A percentile compares a stretch with the other conserved stretches of the same genome.
Evolutionary conservation across 2,888 invertebrate species (phyloP).

Genomic region (Patella caerulea): DNA sequence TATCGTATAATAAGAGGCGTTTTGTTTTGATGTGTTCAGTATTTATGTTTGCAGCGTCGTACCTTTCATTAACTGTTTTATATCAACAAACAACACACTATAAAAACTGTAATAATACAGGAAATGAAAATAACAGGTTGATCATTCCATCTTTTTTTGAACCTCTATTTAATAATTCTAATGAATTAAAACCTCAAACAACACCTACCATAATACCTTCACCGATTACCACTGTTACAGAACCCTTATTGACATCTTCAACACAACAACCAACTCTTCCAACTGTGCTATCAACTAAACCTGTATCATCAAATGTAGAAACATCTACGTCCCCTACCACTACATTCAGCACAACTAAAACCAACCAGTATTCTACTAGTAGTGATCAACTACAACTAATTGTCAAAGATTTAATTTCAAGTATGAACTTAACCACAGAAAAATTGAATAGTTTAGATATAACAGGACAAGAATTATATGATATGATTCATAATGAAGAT

Average conservation of each 20-base stretch:
- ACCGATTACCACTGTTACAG: neutral
- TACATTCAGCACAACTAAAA: neutral
- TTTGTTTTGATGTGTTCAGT: constrained; percentile 60
- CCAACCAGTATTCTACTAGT: neutral
- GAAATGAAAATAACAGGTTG: neutral
- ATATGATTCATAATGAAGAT: neutral
- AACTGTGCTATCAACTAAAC: constrained; percentile 2
- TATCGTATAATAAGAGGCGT: constrained; percentile 56
- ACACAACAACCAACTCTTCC: constrained; percentile 12
- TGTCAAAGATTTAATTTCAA: neutral
- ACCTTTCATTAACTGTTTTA: constrained; percentile 57
- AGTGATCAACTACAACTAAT: neutral
- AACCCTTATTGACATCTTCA: neutral
- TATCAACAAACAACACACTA: constrained; percentile 29
- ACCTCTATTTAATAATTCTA: neutral
- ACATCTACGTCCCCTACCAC: neutral
- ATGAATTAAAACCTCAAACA: neutral
- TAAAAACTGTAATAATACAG: neutral
- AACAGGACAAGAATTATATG: neutral
- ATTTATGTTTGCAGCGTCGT: constrained; percentile 59
- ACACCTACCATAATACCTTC: neutral
- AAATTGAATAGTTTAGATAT: neutral
- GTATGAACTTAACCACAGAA: neutral
- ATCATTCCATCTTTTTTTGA: neutral
- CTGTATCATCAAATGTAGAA: neutral